Evolutionary conservation across 2,888 invertebrate genomes (phyloP), one percentile per base, ranked within the genome.

Genomic region (Drosophila kanekoi): DNA sequence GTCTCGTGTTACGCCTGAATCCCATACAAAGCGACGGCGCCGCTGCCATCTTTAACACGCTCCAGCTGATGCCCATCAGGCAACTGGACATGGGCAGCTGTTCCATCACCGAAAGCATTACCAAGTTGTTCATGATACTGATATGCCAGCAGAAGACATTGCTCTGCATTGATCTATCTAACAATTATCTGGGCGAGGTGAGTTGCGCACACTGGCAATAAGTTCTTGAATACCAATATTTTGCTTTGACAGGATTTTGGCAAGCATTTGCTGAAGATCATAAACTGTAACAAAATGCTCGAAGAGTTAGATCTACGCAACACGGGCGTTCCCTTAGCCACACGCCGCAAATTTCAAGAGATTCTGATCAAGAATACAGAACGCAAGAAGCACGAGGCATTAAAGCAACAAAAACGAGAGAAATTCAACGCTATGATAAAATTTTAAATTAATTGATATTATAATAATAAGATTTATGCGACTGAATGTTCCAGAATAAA

Each of bases 11-110:
- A 2, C 86, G 92, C 4, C 58, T 92, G 18, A 92, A 92, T 86
- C 92, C 92, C n/a, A 92, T 92, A 32, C 87, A 90, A 43, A 91
- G 91, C 13, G 92, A 92, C 61, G 92, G 92, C 2, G 90, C 90
- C 0, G 90, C 91, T 0, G 90, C 91, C 38, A 89, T 92, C 54
- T 90, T 92, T 58, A 77, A 90, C 1, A 79, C 82, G 9, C 63
- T 91, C 4, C 76, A 81, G 14, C 51, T 67, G 23, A 76, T 92
- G 64, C 90, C 91, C 11, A 80, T 92, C 6, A 78, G 77, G 43
- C 56, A 74, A 18, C 63, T 92, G 11, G 90, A 92, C 62, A 9
- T 92, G 13, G 87, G 90, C 33, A 89, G 89, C 16, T 92, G 92
- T 60, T 86, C 84, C 3, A 80, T 92, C 10, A 85, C 79, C 3